These are phyloP conservation scores for Fabriciana adippe DNA, from an alignment of 2,888 invertebrate species.

Conservation along the genomic window DNA sequence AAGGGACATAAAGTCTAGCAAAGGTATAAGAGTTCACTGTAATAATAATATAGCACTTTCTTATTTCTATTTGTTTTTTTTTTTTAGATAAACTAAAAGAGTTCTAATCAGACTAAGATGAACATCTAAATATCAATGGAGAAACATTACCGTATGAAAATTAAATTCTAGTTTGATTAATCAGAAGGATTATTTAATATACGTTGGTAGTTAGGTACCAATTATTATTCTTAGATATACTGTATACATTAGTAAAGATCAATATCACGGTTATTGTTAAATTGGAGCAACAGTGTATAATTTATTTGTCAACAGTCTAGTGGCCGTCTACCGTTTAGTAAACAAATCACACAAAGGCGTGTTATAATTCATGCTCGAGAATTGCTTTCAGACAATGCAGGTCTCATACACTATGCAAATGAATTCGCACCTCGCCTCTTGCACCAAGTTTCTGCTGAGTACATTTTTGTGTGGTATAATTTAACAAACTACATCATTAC, in stretches of 20 bases:
- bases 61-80: too few species aligned
- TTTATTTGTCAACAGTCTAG: conserved; percentile 38
- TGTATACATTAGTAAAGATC: neutral
- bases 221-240: neutral
- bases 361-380: conserved; percentile 32
- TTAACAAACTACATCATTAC: conserved; percentile 18
- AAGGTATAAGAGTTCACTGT: too few species aligned
- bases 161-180: too few species aligned
- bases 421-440: conserved; percentile 28
- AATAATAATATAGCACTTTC: too few species aligned
- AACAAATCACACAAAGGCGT: conserved; percentile 50
- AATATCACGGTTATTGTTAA: conserved; percentile 6
- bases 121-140: too few species aligned
- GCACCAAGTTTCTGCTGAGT: conserved; percentile 28
- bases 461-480: conserved; percentile 21
- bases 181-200: too few species aligned
- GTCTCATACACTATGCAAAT: conserved; percentile 35
- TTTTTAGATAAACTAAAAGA: too few species aligned
- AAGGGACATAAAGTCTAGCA: too few species aligned
- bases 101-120: too few species aligned
- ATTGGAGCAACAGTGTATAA: conserved; percentile 11
- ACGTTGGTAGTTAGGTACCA: neutral
- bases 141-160: too few species aligned
- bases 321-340: conserved; percentile 46
- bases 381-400: conserved; percentile 33